These are phyloP conservation scores for Paramacrobiotus metropolitanus DNA, from an alignment of 1,140 invertebrate genomes.

Conservation along the genomic window DNA sequence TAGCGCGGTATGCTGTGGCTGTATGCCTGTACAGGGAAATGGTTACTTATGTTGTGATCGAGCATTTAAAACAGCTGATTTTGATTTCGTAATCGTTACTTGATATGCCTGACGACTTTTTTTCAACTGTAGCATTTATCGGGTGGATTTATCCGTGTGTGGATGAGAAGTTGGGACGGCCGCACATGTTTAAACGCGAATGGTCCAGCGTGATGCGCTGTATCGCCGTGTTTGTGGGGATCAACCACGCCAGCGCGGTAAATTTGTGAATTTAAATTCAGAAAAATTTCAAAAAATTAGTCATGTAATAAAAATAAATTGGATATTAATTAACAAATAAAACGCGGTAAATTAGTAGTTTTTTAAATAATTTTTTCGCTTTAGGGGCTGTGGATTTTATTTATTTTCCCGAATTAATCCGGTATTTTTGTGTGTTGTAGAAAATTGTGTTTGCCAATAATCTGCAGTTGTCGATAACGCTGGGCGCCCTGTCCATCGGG, in stretches of 20 bases:
- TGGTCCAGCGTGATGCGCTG: constrained; percentile 28
- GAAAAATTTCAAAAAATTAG: no score
- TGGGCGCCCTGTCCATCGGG: constrained; percentile 24
- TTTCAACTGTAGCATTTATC: constrained; percentile 18
- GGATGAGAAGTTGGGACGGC: constrained; percentile 19
- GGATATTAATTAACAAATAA: no score
- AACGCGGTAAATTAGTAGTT: no score
- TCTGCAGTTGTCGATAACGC: constrained; percentile 23
- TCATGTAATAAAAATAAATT: no score
- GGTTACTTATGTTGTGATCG: no score
- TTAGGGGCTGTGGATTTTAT: not conserved
- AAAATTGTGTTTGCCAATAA: constrained; percentile 27
- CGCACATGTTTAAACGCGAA: constrained; percentile 19
- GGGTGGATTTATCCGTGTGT: constrained; percentile 23
- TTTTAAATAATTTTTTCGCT: no score
- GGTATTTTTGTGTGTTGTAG: constrained; percentile 12
- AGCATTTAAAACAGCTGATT: no score
- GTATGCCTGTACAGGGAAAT: no score
- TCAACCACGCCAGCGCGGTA: constrained; percentile 29
- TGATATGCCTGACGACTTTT: constrained; percentile 4
- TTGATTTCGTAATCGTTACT: no score
- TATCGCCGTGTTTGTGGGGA: constrained; percentile 27
- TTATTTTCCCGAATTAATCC: not conserved
- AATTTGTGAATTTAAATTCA: no score
- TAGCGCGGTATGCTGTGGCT: no score